A percentile compares a stretch with the other conserved stretches of the same genome.
Conservation (phyloP, 1,140 invertebrate genomes). For the Lucilia cuprina region DNA sequence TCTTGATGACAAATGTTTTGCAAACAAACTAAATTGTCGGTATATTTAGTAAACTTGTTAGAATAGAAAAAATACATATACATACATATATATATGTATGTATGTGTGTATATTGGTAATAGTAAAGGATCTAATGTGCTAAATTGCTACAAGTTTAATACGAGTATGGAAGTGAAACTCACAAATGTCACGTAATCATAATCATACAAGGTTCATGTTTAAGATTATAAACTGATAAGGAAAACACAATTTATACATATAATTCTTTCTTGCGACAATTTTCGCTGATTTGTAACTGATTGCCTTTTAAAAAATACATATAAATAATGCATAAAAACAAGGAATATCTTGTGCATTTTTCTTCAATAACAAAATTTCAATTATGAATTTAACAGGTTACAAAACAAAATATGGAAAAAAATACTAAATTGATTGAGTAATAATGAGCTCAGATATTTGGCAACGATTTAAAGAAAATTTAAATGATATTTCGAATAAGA, state of each 20-base stretch:
- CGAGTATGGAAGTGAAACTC: background rate
- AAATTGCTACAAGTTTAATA: background rate
- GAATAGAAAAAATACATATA: too few relatives aligned
- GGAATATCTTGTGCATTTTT: too few relatives aligned
- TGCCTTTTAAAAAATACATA: background rate
- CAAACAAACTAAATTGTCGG: slow-evolving; percentile 18
- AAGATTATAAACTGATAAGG: slow-evolving; percentile 30
- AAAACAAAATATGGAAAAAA: background rate
- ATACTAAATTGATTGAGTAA: background rate
- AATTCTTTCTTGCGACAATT: background rate
- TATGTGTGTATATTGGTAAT: background rate
- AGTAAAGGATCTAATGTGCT: background rate
- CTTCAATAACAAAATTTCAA: background rate
- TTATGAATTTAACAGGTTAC: background rate
- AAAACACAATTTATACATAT: slow-evolving; percentile 31
- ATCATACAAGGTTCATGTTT: slow-evolving; percentile 27
- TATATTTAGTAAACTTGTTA: background rate
- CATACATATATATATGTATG: too few relatives aligned
- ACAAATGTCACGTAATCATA: slow-evolving; percentile 25
- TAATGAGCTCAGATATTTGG: too few relatives aligned
- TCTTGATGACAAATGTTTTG: slow-evolving; percentile 23
- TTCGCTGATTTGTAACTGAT: background rate
- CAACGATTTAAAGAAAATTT: too few relatives aligned
- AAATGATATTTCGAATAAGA: too few relatives aligned
- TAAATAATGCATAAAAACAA: background rate